Evolutionary conservation across 2,113 vertebrate genomes (phyloP).

Genomic region (Crotalus viridis): DNA sequence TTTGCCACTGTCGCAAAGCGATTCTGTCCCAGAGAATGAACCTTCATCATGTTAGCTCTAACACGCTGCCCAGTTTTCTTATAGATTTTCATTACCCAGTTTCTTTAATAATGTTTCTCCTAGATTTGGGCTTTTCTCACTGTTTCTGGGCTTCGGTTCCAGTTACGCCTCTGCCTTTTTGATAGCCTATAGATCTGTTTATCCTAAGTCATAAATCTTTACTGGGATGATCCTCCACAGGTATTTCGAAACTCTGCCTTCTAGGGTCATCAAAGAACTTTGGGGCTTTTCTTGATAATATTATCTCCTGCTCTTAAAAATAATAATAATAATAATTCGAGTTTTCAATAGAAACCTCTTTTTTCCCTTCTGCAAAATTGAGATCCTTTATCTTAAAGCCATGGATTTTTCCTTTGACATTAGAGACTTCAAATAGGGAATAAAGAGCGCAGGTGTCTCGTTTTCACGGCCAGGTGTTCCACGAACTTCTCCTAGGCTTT

Average conservation of each 20-base stretch:
- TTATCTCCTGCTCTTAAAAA: constrained; percentile 50
- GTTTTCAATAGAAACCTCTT: constrained; percentile 48
- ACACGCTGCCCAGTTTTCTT: constrained; percentile 17
- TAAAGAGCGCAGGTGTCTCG: background rate
- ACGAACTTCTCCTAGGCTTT: background rate
- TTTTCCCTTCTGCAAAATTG: constrained; percentile 40
- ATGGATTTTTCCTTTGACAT: constrained; percentile 36
- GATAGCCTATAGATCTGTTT: constrained; percentile 31
- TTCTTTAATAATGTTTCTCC: constrained; percentile 36
- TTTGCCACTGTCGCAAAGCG: background rate
- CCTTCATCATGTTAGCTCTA: constrained; percentile 46
- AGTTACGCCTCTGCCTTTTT: constrained; percentile 40
- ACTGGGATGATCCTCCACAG: constrained; percentile 20
- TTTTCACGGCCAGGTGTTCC: background rate
- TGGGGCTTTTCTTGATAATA: constrained; percentile 41
- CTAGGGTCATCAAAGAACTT: constrained; percentile 22
- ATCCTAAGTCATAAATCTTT: constrained; percentile 51
- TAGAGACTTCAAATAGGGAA: constrained; percentile 44
- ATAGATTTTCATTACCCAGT: constrained; percentile 37
- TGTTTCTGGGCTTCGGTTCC: constrained; percentile 7
- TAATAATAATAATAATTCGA: constrained; percentile 1
- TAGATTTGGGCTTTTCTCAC: constrained; percentile 15
- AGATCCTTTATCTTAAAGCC: constrained; percentile 52
- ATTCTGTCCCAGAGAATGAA: constrained; percentile 7
- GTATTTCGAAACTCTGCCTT: constrained; percentile 46